Base-by-base conservation (phyloP, 2,888 invertebrate genomes). In the Tipula confusa region DNA sequence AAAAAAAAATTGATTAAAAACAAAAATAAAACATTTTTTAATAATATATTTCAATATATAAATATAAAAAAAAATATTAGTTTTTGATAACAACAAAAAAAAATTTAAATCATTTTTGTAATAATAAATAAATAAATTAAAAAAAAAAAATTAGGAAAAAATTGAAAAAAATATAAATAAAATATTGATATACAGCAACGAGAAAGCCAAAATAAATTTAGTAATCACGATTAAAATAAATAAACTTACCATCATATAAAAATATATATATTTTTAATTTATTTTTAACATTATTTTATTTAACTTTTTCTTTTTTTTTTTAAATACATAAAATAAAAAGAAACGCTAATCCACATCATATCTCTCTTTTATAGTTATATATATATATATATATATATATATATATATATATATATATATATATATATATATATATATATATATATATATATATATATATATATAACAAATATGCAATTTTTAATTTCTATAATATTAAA, bases 181-280 rank as follows among this genome's bases (percentile, higher is more conserved):
- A 80, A 29, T 80, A 80, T 80, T 29, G 29, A 80, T 31, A 80
- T 80, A 80, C 80, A 80, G 80, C 80, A 80, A 80, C 80, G 80
- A 80, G 80, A 79, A n/a, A 29, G 80, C 80, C 80, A 80, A 80
- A 80, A 80, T 80, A 80, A 64, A 80, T 80, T 80, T 80, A 80
- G 24, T 80, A 80, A 31, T 29, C 80, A 80, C 80, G 31, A 80
- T 24, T 24, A 64, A 64, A 18, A 18, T 38, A 18, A 64, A 64
- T 64, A 64, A n/a, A 64, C 64, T 64, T 24, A 64, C 18, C 64
- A 64, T 64, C 64, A 64, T 64, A 64, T 3, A 18, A 48, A 18
- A 64, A 64, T 24, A 64, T 64, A 64, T 64, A 24, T 64, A 64
- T 64, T 64, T 64, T 24, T 64, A 64, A 64, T 64, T 64, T 64